A percentile compares a stretch with the other conserved stretches of the same genome.
These are phyloP conservation scores for Eolophus roseicapilla DNA, from an alignment of 2,113 vertebrate genomes.

Conservation along the genomic window DNA sequence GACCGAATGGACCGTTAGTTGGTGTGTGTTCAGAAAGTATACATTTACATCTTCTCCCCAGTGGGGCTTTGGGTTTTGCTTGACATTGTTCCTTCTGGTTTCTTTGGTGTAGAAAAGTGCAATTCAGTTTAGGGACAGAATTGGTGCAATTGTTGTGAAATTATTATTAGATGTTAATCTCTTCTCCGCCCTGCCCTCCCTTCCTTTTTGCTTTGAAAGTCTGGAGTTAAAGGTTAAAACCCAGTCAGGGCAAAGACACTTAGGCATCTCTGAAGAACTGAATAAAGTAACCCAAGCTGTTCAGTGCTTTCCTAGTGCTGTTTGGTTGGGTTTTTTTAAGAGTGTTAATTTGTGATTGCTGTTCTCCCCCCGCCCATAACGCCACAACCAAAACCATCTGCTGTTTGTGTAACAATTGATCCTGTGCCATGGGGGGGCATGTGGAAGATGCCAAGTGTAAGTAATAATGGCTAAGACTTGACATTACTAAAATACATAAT, in stretches of 20 bases:
- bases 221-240: not conserved
- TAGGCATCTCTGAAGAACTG: not conserved
- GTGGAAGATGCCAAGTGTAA: not conserved
- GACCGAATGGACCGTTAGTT: not conserved
- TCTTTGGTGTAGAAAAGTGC: not conserved
- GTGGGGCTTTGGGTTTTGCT: not conserved
- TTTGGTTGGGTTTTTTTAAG: not conserved
- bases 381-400: not conserved
- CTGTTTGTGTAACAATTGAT: not conserved
- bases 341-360: not conserved
- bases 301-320: not conserved
- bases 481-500: not conserved
- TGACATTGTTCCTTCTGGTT: not conserved
- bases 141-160: not conserved
- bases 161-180: not conserved
- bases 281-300: not conserved
- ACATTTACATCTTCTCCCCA: not conserved
- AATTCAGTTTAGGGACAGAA: not conserved
- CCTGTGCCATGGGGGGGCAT: not conserved
- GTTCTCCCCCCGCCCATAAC: not conserved
- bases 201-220: not conserved
- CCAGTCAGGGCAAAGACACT: not conserved
- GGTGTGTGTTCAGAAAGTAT: not conserved
- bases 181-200: fast-evolving
- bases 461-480: not conserved